phyloP scores from a whole-genome alignment of 2,888 invertebrate genomes.

The Anticlea derivata region DNA sequence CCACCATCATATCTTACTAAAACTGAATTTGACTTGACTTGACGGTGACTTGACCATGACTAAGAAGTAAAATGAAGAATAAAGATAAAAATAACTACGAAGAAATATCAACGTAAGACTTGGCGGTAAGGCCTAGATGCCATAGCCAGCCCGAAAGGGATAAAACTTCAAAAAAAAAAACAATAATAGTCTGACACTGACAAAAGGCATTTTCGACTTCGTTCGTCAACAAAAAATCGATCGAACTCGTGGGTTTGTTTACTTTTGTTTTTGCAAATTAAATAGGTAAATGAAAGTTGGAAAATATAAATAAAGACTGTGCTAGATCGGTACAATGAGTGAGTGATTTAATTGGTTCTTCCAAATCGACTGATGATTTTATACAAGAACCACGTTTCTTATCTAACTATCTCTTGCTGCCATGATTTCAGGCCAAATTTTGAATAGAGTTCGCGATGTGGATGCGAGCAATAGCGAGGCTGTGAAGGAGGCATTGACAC shows the following conservation, averaged over 20 bases:
- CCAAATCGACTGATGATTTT: background rate
- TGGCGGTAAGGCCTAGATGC: too few species aligned
- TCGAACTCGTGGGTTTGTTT: constrained; percentile 42
- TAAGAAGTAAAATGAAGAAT: too few species aligned
- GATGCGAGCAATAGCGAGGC: constrained; percentile 69
- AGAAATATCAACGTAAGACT: too few species aligned
- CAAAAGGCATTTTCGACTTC: too few species aligned
- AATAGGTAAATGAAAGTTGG: constrained; percentile 4
- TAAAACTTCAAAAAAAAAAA: too few species aligned
- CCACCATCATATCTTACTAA: too few species aligned
- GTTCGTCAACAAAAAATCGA: constrained; percentile 16
- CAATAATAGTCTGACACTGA: too few species aligned
- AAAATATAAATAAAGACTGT: background rate
- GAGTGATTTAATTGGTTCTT: constrained; percentile 8
- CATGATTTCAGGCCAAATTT: constrained; percentile 61
- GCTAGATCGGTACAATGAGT: constrained; percentile 27
- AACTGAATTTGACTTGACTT: too few species aligned
- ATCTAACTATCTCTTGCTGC: background rate
- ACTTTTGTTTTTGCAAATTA: constrained; percentile 17
- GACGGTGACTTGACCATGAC: too few species aligned
- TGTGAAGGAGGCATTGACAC: constrained; percentile 61
- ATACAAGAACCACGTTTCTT: background rate
- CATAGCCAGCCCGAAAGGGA: too few species aligned
- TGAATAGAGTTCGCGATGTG: constrained; percentile 63
- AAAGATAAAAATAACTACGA: too few species aligned